A percentile compares a stretch with the other conserved stretches of the same genome.
Evolutionary conservation across 37 sponge, comb jelly and placozoan species (phyloP).

Genomic region (Geodia barretti): DNA sequence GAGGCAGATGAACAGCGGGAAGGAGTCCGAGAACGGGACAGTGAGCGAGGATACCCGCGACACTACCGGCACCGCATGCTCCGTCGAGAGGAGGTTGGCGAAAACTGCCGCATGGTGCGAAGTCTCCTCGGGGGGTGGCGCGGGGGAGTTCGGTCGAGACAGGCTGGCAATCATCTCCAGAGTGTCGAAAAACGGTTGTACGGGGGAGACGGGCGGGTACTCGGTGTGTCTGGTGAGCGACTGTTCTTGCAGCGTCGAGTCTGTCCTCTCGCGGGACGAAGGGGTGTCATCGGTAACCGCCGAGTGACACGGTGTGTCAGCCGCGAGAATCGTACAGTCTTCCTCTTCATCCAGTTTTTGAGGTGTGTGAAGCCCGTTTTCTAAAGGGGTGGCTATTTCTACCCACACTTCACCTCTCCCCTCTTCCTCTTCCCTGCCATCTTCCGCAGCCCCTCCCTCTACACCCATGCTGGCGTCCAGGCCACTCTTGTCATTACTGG

Average conservation of each 20-base stretch:
- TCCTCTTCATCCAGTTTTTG: neutral
- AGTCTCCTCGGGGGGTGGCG: neutral
- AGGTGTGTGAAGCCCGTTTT: neutral
- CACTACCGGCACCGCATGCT: constrained; percentile 33
- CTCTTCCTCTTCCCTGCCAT: neutral
- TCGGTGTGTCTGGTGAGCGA: neutral
- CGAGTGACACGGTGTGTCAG: neutral
- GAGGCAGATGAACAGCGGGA: constrained; percentile 66
- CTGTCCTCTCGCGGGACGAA: neutral
- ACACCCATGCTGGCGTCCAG: neutral
- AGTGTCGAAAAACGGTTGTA: neutral
- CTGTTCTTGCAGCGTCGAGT: neutral
- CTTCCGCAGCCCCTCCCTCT: neutral
- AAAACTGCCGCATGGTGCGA: constrained; percentile 8
- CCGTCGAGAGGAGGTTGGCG: constrained; percentile 34
- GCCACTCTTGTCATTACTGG: neutral
- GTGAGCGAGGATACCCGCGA: constrained; percentile 28
- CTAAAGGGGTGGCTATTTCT: neutral
- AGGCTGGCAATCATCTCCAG: neutral
- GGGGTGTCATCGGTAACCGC: neutral
- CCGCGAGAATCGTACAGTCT: neutral
- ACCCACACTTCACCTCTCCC: neutral
- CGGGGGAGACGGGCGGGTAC: neutral
- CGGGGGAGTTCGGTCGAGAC: neutral
- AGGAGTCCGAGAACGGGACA: constrained; percentile 32